These are phyloP conservation scores for Menidia beryllina DNA, from an alignment of 2,113 vertebrate genomes.

Conservation along the genomic window DNA sequence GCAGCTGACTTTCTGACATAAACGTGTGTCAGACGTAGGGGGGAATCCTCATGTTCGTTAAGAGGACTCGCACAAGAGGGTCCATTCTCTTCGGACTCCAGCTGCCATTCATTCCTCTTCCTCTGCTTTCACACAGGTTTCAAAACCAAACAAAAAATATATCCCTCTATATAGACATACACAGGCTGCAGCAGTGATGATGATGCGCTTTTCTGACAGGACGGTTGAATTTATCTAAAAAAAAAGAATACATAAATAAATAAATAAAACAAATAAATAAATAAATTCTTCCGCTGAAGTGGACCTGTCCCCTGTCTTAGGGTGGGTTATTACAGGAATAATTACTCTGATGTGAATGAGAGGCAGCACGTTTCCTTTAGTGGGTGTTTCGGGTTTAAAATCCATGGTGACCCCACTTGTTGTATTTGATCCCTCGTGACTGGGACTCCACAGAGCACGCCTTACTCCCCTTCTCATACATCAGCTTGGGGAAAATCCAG, in stretches of 20 bases:
- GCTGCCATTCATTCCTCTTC: background rate
- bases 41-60: slow-evolving; percentile 29
- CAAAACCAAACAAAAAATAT: background rate
- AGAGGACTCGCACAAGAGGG: slow-evolving; percentile 6
- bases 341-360: slow-evolving; percentile 7
- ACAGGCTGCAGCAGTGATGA: background rate
- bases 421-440: slow-evolving; percentile 37
- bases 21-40: slow-evolving; percentile 3
- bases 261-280: background rate
- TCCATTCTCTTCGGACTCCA: slow-evolving; percentile 20
- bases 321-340: background rate
- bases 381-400: slow-evolving; percentile 15
- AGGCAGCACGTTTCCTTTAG: background rate
- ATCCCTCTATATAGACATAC: background rate
- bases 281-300: background rate
- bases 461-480: slow-evolving; percentile 6
- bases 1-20: slow-evolving; percentile 6
- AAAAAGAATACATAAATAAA: background rate
- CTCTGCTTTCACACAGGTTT: slow-evolving; percentile 2
- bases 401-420: slow-evolving; percentile 46
- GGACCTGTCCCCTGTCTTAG: background rate
- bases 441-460: slow-evolving; percentile 24
- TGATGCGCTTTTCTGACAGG: background rate
- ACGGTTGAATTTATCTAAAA: too few species aligned
- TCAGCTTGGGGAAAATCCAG: too few species aligned